These are phyloP conservation scores for Montipora sp. DNA, from an alignment of 64 coral and sea anemone species.

Conservation along the genomic window DNA sequence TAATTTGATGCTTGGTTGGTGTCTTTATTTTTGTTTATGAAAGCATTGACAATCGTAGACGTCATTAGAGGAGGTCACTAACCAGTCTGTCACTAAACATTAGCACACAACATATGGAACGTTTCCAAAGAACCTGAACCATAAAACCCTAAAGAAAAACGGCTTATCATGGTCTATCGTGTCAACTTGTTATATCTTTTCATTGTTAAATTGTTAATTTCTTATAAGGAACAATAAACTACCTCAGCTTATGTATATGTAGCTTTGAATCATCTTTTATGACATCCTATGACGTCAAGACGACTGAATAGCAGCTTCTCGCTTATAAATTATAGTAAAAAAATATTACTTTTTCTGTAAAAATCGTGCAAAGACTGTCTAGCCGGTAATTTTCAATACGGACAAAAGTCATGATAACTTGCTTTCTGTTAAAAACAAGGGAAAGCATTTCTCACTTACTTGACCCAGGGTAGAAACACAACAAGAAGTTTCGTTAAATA, in stretches of 20 bases:
- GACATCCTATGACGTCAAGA: slow-evolving; percentile 40
- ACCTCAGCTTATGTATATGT: slow-evolving; percentile 4
- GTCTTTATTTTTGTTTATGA: neutral
- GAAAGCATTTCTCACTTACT: no score
- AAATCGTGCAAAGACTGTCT: slow-evolving; percentile 12
- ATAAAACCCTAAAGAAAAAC: neutral
- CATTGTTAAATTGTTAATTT: neutral
- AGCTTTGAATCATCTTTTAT: slow-evolving; percentile 5
- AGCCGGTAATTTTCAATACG: no score
- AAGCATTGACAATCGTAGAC: neutral
- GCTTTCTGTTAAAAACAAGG: no score
- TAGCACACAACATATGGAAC: no score
- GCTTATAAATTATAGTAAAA: slow-evolving; percentile 65
- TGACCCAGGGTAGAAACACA: no score
- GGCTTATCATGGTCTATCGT: neutral
- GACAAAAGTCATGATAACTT: no score
- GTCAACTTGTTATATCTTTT: neutral
- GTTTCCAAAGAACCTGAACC: no score
- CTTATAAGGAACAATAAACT: neutral
- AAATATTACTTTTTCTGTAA: slow-evolving; percentile 3
- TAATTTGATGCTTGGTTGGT: slow-evolving; percentile 6
- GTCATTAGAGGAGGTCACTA: neutral
- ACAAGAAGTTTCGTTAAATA: no score
- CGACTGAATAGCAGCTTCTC: neutral
- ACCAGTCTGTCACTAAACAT: no score